Evolutionary conservation across 2,797 vertebrate species (phyloP).

Genomic region (Orestias chungarensis): DNA sequence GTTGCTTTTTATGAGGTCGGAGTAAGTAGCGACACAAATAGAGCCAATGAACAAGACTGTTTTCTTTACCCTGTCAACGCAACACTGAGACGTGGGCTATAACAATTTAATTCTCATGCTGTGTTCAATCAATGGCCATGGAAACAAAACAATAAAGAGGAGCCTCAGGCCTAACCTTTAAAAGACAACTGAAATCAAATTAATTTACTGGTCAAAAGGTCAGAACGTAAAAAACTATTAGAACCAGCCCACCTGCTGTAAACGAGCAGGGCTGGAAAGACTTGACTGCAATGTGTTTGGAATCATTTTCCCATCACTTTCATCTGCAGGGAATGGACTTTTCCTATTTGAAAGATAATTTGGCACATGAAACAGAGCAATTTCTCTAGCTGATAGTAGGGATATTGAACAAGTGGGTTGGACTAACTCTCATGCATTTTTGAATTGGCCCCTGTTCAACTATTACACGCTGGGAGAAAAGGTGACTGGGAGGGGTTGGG

Average conservation of each 20-base stretch:
- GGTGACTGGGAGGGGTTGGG: slow-evolving; percentile 10
- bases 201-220: slow-evolving; percentile 82
- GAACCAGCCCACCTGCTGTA: slow-evolving; percentile 65
- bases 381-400: slow-evolving; percentile 80
- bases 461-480: slow-evolving; percentile 56
- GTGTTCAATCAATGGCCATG: slow-evolving; percentile 71
- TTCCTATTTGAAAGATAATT: slow-evolving; percentile 81
- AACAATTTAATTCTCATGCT: slow-evolving; percentile 73
- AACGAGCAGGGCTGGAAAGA: slow-evolving; percentile 62
- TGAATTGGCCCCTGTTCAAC: slow-evolving; percentile 72
- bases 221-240: slow-evolving; percentile 75
- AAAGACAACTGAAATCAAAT: slow-evolving; percentile 79
- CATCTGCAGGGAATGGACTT: slow-evolving; percentile 67
- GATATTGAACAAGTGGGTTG: slow-evolving; percentile 85
- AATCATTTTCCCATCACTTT: slow-evolving; percentile 54
- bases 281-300: slow-evolving; percentile 60
- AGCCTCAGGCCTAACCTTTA: slow-evolving; percentile 75
- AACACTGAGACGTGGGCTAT: slow-evolving; percentile 61
- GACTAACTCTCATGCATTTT: slow-evolving; percentile 82
- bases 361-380: slow-evolving; percentile 81
- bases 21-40: slow-evolving; percentile 61
- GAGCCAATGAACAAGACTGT: slow-evolving; percentile 68
- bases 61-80: slow-evolving; percentile 72
- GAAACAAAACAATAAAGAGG: slow-evolving; percentile 75
- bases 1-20: slow-evolving; percentile 68